Evolutionary conservation across 2,888 invertebrate species (phyloP), one percentile per base, ranked within the genome.

Genomic region (Nomada ferruginata): DNA sequence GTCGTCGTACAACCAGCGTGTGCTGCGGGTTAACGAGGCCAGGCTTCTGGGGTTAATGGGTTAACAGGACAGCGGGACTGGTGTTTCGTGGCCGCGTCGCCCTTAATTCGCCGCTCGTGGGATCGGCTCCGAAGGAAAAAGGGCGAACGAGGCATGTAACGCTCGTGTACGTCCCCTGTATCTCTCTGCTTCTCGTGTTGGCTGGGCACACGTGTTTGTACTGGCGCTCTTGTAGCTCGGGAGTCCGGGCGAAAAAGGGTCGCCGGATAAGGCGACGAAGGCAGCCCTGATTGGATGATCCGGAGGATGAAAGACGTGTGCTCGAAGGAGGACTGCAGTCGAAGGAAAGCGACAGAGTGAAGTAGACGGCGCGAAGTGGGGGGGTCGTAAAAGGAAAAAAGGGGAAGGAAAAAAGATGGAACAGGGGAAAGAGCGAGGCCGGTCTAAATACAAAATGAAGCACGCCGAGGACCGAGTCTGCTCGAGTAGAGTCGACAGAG

Each of bases 101-200:
- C 84, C 85, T 87, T 89, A 86, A 85, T 89, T 90, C 86, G 80
- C 85, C 79, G 75, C 84, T 85, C 86, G 85, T 87, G 85, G 84
- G 84, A 86, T 82, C 79, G 85, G 71, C 73, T 69, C 77, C 47
- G 72, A 68, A 61, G 61, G 64, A 83, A 80, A 76, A 73, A 64
- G 20, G 57, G 65, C 23, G 70, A 50, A 55, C 72, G 47, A 36
- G 36, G 44, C 70, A 53, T 70, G 80, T 80, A 64, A 64, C 47
- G 18, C 68, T 50, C 76, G 53, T 55, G 69, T 69, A 65, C 29
- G 23, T 52, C n/a, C 50, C 47, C n/a, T 10, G 69, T 57, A 9
- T 53, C n/a, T 53, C 13, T 42, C 5, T 26, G 2, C 47, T 9
- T 47, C 53, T 55, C 36, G 11, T 9, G 5, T n/a, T 52, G 9